These are phyloP conservation scores for Drosophila borborema DNA, from an alignment of 2,888 invertebrate species.

Conservation along the genomic window DNA sequence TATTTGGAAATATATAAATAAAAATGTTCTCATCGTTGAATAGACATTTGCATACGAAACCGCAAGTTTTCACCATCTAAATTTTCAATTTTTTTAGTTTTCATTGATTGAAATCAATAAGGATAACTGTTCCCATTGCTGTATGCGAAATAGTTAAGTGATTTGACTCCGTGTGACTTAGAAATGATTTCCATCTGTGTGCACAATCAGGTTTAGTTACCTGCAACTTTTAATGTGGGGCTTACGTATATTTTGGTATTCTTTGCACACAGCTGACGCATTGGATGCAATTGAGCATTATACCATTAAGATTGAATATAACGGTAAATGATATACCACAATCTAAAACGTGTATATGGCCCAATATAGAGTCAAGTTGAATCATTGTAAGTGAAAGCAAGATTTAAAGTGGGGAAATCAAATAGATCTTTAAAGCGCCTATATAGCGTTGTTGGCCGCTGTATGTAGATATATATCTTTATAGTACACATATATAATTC, in stretches of 20 bases:
- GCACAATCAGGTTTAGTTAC: neutral
- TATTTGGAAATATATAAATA: no score
- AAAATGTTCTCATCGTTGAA: no score
- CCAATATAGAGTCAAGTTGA: neutral
- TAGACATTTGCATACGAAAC: no score
- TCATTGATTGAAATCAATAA: no score
- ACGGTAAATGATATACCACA: neutral
- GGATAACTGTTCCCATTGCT: no score
- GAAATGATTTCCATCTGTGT: neutral
- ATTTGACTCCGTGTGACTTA: no score
- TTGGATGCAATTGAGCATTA: neutral
- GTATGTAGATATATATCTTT: no score
- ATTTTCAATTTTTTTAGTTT: no score
- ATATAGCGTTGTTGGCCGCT: no score
- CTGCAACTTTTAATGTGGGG: neutral
- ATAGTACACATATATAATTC: neutral
- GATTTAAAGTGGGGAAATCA: neutral
- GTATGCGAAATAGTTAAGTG: no score
- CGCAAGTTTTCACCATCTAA: no score
- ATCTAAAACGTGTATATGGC: neutral
- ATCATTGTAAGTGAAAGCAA: neutral
- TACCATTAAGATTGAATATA: slow-evolving; percentile 2
- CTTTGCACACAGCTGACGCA: neutral
- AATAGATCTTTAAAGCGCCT: neutral
- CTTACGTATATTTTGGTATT: neutral